phyloP scores from a whole-genome alignment of 2,113 vertebrate genomes.

The Campylomormyrus numenius region DNA sequence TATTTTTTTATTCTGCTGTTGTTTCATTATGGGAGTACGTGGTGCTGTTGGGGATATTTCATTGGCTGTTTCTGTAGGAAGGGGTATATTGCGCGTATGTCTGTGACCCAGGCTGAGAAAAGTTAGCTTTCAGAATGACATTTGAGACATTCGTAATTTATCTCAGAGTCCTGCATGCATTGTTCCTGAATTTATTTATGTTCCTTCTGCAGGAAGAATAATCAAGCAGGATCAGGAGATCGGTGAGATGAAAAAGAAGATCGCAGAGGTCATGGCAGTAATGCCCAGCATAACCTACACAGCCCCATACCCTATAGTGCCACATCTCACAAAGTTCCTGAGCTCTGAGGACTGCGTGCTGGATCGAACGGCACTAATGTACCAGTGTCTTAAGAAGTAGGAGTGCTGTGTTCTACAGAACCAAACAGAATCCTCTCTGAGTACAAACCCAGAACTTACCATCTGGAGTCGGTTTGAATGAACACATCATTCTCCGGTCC shows the following conservation, averaged over 20 bases:
- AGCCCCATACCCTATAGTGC: slow-evolving; percentile 54
- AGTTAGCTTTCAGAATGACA: background rate
- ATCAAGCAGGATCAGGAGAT: slow-evolving; percentile 67
- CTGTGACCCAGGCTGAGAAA: background rate
- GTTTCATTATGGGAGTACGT: background rate
- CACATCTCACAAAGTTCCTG: slow-evolving; percentile 68
- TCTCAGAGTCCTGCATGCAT: background rate
- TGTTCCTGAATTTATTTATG: slow-evolving; percentile 3
- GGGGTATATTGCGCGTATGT: background rate
- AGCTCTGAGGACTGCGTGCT: slow-evolving; percentile 66
- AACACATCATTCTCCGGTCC: background rate
- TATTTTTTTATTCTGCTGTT: background rate
- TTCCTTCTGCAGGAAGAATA: slow-evolving; percentile 54
- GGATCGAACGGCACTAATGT: slow-evolving; percentile 66
- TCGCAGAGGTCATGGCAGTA: slow-evolving; percentile 71
- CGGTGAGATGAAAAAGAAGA: slow-evolving; percentile 67
- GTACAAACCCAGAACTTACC: slow-evolving; percentile 8
- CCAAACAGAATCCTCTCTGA: background rate
- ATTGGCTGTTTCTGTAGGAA: background rate
- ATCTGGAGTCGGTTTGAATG: slow-evolving; percentile 10
- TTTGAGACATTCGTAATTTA: background rate
- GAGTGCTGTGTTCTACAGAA: background rate
- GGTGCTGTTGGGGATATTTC: background rate
- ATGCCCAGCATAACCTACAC: slow-evolving; percentile 62
- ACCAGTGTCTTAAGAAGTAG: slow-evolving; percentile 72